Conservation (phyloP, 2,113 vertebrate species). For the Albula glossodonta region DNA sequence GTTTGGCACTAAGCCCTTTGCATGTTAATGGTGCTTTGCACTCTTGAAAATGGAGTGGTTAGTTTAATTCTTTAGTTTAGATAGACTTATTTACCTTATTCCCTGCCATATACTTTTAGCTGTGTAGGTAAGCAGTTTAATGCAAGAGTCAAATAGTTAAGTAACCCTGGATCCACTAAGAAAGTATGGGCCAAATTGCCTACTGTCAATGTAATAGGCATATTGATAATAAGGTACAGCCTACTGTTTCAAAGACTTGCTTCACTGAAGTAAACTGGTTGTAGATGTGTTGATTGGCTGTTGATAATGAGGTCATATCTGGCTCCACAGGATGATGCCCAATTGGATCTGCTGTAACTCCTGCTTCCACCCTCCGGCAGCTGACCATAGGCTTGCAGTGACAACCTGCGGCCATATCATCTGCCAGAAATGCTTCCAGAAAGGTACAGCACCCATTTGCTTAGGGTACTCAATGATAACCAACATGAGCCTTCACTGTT, state of each 20-base stretch:
- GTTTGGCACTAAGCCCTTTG: no score
- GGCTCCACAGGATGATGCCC: constrained; percentile 66
- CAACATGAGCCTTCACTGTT: neutral
- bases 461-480: neutral
- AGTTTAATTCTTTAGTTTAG: no score
- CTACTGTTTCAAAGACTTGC: neutral
- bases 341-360: constrained; percentile 77
- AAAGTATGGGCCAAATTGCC: no score
- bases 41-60: no score
- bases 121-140: no score
- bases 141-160: no score
- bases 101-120: no score
- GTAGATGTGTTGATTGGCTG: neutral
- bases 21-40: no score
- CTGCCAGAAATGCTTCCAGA: constrained; percentile 78
- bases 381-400: constrained; percentile 67
- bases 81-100: no score
- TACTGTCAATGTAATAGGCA: no score
- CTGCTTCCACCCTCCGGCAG: constrained; percentile 72
- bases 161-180: no score
- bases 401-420: constrained; percentile 86
- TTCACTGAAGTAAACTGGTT: neutral
- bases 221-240: no score
- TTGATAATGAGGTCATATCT: neutral
- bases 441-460: constrained; percentile 67